These are phyloP conservation scores for Alcedo atthis DNA, from an alignment of 2,797 vertebrate species.

Conservation along the genomic window DNA sequence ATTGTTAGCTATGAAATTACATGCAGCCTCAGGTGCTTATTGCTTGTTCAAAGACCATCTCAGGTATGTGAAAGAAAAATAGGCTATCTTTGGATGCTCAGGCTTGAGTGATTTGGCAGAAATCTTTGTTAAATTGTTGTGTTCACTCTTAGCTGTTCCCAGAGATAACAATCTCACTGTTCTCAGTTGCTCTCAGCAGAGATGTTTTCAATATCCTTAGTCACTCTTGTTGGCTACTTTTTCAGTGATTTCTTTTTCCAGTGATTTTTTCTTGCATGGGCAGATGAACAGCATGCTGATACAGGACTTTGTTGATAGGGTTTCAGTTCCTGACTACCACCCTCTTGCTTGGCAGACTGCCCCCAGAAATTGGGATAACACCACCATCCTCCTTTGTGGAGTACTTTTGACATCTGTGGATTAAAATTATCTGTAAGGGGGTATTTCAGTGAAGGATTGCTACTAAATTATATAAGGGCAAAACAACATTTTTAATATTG, in stretches of 20 bases:
- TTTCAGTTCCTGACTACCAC: background rate
- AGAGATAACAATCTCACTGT: background rate
- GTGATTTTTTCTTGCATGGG: background rate
- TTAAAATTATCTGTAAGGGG: background rate
- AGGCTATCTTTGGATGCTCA: background rate
- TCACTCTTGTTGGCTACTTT: background rate
- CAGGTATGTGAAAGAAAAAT: background rate
- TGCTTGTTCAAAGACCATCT: background rate
- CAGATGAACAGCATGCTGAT: background rate
- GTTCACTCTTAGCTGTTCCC: fast-evolving
- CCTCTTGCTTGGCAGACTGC: background rate
- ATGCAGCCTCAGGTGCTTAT: background rate
- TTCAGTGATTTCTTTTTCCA: background rate
- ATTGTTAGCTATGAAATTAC: background rate
- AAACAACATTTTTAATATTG: background rate
- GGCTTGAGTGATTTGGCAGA: background rate
- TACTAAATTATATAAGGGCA: background rate
- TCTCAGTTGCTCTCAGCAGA: background rate
- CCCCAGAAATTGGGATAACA: background rate
- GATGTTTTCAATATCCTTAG: background rate
- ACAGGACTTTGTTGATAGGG: background rate
- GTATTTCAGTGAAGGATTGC: background rate
- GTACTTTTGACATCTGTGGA: background rate
- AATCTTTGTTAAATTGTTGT: background rate
- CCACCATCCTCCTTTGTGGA: background rate